Evolutionary conservation across 1,140 invertebrate genomes (phyloP).

Genomic region (Gyrodactylus bullatarudis): DNA sequence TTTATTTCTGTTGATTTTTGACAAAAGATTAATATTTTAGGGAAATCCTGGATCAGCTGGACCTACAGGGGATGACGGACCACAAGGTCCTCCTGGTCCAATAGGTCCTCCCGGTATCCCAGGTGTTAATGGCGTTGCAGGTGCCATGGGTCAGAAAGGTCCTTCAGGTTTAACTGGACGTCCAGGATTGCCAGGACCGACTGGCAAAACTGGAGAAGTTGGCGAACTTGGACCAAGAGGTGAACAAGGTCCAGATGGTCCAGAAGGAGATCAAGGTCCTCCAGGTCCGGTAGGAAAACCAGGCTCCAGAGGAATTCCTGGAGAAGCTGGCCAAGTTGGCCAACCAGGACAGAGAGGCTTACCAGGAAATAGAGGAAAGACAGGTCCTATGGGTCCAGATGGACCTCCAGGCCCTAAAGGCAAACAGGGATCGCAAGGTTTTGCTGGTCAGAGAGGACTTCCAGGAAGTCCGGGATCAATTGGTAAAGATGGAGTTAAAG

Average conservation of each 20-base stretch:
- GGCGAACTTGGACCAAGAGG: conserved; percentile 20
- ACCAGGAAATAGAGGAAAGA: conserved; percentile 14
- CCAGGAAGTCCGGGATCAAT: conserved; percentile 20
- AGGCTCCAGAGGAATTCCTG: conserved; percentile 11
- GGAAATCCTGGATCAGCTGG: conserved; percentile 2
- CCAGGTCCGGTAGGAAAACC: conserved; percentile 1
- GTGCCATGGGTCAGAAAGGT: conserved; percentile 2
- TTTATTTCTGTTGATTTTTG: too few species aligned
- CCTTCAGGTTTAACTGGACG: conserved; percentile 6
- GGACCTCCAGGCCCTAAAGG: conserved; percentile 11
- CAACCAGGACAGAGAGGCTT: conserved; percentile 21
- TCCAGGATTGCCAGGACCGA: conserved; percentile 1
- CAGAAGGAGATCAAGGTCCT: conserved; percentile 17
- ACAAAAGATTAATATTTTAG: background rate
- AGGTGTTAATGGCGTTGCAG: background rate
- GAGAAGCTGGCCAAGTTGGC: conserved; percentile 24
- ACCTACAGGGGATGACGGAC: background rate
- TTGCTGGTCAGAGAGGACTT: conserved; percentile 19
- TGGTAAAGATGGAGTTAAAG: conserved; percentile 4
- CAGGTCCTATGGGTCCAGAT: conserved; percentile 7
- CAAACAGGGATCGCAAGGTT: conserved; percentile 9
- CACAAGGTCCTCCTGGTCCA: background rate
- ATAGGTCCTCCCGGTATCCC: background rate
- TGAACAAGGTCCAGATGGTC: conserved; percentile 9
- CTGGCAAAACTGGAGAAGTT: conserved; percentile 4